Conservation (phyloP, 2,797 vertebrate species). For the Periparus ater region DNA sequence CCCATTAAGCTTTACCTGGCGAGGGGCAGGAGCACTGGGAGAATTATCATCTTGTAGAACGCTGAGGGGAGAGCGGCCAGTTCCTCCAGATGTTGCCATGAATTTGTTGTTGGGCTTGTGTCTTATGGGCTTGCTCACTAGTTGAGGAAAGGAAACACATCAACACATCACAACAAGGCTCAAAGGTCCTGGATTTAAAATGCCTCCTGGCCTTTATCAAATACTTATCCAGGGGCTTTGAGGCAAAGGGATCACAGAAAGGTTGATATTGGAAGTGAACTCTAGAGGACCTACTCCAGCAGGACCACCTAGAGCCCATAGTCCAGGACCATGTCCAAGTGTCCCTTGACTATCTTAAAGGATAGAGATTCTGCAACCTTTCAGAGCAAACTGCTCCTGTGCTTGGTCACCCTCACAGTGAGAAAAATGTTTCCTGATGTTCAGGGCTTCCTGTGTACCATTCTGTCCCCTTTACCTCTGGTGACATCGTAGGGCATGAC, state of each 20-base stretch:
- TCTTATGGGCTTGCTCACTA: constrained; percentile 62
- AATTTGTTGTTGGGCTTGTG: constrained; percentile 67
- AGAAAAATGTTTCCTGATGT: fast-evolving
- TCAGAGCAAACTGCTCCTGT: background rate
- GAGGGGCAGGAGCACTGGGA: constrained; percentile 76
- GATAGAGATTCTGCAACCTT: fast-evolving
- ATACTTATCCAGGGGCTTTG: background rate
- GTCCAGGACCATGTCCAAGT: background rate
- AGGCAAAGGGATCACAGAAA: background rate
- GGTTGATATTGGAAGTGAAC: background rate
- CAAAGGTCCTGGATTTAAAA: background rate
- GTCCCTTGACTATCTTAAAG: background rate
- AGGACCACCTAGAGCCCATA: background rate
- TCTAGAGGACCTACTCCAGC: background rate
- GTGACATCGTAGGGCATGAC: no score
- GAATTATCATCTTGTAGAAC: constrained; percentile 84
- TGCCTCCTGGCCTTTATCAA: background rate
- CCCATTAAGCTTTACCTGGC: constrained; percentile 67
- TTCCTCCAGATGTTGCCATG: constrained; percentile 13
- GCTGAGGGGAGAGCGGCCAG: constrained; percentile 89
- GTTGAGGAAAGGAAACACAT: background rate
- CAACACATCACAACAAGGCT: fast-evolving
- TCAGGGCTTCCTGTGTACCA: background rate
- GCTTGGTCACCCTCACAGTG: background rate
- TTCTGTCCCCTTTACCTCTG: background rate